Percentiles rank a stretch among this genome's conserved stretches.
Conservation (phyloP, 1,140 invertebrate genomes). For the Euschistus heros region DNA sequence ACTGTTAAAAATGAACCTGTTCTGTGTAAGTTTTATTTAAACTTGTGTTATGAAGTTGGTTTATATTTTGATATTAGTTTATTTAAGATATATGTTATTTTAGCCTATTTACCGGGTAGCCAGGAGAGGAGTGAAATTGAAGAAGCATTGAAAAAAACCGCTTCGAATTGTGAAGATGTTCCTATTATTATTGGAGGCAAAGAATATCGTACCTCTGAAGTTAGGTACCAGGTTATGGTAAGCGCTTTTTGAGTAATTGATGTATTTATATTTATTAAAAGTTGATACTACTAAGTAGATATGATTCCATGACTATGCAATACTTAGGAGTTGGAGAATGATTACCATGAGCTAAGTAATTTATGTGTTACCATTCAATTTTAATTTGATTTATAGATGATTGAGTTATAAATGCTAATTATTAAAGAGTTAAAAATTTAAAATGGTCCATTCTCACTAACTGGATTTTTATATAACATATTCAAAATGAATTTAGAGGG, state of each 20-base stretch:
- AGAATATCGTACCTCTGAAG: constrained; percentile 63
- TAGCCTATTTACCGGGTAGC: constrained; percentile 68
- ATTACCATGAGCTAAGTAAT: no score
- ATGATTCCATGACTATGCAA: no score
- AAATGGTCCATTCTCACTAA: no score
- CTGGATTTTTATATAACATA: no score
- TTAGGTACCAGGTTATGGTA: constrained; percentile 65
- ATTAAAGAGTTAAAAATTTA: no score
- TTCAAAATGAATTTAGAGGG: no score
- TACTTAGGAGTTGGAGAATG: no score
- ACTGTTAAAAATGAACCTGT: constrained; percentile 69
- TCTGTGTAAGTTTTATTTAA: constrained; percentile 36
- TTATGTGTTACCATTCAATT: no score
- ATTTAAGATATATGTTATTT: not conserved
- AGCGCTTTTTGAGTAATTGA: constrained; percentile 27
- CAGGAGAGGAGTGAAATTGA: constrained; percentile 67
- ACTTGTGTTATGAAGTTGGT: not conserved
- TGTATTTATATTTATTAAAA: no score
- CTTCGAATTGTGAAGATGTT: constrained; percentile 61
- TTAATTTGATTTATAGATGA: no score
- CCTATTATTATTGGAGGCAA: constrained; percentile 88
- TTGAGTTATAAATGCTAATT: no score
- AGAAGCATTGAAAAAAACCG: constrained; percentile 55
- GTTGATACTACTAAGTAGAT: no score
- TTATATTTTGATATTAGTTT: not conserved